Conservation (phyloP, 2,888 invertebrate genomes). For the Acanthopleura granulata region DNA sequence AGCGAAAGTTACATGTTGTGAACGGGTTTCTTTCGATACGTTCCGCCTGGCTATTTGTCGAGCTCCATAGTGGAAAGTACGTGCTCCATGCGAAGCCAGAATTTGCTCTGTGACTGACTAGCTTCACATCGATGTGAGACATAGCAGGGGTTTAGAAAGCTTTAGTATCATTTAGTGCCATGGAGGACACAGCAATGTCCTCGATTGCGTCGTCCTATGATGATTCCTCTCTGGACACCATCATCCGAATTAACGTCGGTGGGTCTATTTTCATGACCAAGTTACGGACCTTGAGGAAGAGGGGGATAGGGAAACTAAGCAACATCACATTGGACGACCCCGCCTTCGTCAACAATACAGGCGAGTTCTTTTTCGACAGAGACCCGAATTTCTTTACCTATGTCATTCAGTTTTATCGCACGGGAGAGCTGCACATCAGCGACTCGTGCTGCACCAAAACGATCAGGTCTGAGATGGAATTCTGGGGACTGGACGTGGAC, state of each 20-base stretch:
- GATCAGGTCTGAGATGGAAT: neutral
- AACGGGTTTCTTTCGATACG: too few relatives aligned
- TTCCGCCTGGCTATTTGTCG: too few relatives aligned
- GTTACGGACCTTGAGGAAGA: neutral
- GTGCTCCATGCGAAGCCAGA: too few relatives aligned
- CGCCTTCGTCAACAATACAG: neutral
- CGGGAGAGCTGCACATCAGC: conserved; percentile 11
- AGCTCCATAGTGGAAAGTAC: too few relatives aligned
- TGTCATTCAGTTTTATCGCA: conserved; percentile 10
- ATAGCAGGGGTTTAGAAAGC: too few relatives aligned
- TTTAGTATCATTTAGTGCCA: too few relatives aligned
- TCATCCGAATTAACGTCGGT: neutral
- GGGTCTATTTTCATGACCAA: neutral
- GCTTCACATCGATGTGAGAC: too few relatives aligned
- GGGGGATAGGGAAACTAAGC: neutral
- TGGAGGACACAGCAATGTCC: too few relatives aligned
- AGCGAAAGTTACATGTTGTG: too few relatives aligned
- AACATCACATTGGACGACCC: neutral
- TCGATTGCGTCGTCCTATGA: too few relatives aligned
- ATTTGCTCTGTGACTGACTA: too few relatives aligned
- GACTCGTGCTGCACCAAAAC: neutral
- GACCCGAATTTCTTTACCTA: neutral
- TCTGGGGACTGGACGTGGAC: neutral
- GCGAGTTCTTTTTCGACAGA: neutral
- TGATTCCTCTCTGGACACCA: neutral